Conservation (phyloP, 2,113 vertebrate species). For the Zapornia atra region DNA sequence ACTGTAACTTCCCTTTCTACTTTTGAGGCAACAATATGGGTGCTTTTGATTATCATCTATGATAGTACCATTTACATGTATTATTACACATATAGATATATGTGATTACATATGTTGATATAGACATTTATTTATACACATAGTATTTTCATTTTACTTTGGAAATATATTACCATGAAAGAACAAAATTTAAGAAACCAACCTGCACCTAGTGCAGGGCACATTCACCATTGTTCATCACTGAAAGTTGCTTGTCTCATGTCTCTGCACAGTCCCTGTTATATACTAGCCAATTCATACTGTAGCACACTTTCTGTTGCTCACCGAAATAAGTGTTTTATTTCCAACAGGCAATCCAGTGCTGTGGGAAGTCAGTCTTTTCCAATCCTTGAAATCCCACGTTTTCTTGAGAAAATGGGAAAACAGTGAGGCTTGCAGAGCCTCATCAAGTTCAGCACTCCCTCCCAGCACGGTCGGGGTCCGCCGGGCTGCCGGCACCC, state of each 20-base stretch:
- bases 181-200: neutral
- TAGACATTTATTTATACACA: neutral
- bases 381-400: neutral
- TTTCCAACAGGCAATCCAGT: neutral
- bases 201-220: neutral
- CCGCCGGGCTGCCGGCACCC: neutral
- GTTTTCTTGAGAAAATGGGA: neutral
- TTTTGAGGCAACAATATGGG: neutral
- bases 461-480: too few relatives aligned
- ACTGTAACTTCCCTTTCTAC: neutral
- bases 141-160: neutral
- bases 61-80: too few relatives aligned
- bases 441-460: neutral
- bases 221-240: neutral
- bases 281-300: too few relatives aligned
- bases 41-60: neutral
- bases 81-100: neutral
- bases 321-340: neutral
- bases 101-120: rapidly evolving
- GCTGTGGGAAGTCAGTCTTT: neutral
- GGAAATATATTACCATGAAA: neutral
- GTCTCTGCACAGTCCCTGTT: too few relatives aligned
- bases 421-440: neutral
- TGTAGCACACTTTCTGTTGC: too few relatives aligned
- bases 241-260: neutral